phyloP scores from a whole-genome alignment of 2,113 vertebrate species.

The Protomyctophum bolini region DNA sequence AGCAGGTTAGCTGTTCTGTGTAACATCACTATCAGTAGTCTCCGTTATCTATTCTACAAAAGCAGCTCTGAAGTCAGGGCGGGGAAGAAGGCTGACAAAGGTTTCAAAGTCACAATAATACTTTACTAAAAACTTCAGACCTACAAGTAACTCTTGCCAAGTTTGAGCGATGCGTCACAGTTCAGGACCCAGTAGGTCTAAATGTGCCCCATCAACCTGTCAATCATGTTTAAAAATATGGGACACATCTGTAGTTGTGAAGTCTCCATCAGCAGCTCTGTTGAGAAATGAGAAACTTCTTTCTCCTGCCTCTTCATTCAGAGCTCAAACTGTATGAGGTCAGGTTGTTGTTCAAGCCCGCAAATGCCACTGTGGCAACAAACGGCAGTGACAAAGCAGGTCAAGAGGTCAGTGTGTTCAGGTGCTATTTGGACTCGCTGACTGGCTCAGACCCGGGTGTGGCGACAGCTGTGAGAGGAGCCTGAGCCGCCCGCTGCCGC shows the following conservation, averaged over 20 bases:
- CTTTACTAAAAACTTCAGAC: conserved; percentile 53
- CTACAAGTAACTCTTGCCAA: conserved; percentile 40
- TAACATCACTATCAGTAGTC: conserved; percentile 35
- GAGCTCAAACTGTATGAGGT: conserved; percentile 68
- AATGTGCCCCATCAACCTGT: conserved; percentile 23
- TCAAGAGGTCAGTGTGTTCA: conserved; percentile 31
- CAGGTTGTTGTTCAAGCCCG: conserved; percentile 69
- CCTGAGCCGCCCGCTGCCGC: conserved; percentile 72
- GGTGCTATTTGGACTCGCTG: conserved; percentile 65
- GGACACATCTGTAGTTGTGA: conserved; percentile 15
- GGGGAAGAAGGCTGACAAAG: conserved; percentile 65
- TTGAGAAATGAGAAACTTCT: conserved; percentile 16
- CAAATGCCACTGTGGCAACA: conserved; percentile 43
- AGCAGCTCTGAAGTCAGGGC: conserved; percentile 66
- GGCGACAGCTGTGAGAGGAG: conserved; percentile 86
- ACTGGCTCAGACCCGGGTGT: conserved; percentile 84
- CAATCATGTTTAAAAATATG: not conserved
- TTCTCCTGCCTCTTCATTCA: conserved; percentile 47
- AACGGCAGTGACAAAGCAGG: conserved; percentile 22
- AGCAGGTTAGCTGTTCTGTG: conserved; percentile 40
- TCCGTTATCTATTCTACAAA: conserved; percentile 61
- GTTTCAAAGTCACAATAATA: conserved; percentile 59
- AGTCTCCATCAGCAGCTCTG: conserved; percentile 37
- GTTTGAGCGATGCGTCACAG: conserved; percentile 42
- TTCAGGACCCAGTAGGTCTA: conserved; percentile 15